Evolutionary conservation across 2,888 invertebrate genomes (phyloP).

Genomic region (Dendrolimus houi): DNA sequence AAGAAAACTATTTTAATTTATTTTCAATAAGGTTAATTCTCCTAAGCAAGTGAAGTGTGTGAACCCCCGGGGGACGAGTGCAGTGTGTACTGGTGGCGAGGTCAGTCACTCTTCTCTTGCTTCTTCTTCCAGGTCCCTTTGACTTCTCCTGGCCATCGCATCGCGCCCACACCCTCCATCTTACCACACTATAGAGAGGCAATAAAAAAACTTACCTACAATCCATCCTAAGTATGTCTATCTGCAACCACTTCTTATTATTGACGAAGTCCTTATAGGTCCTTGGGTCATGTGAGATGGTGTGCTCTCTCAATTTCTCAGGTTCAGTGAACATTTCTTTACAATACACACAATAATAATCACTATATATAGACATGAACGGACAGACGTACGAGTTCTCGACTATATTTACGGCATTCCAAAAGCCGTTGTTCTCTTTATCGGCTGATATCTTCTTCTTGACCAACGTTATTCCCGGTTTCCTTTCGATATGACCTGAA

Average conservation of each 20-base stretch:
- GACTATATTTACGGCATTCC: conserved; percentile 35
- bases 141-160: too few species aligned
- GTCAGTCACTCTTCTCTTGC: too few species aligned
- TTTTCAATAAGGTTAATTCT: too few species aligned
- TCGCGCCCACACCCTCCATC: too few species aligned
- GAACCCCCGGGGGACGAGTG: too few species aligned
- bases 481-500: background rate
- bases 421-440: conserved; percentile 20
- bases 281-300: conserved; percentile 35
- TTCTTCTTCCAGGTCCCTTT: too few species aligned
- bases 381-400: conserved; percentile 48
- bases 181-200: too few species aligned
- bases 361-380: conserved; percentile 41
- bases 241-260: conserved; percentile 31
- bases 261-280: conserved; percentile 26
- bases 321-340: conserved; percentile 44
- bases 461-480: conserved; percentile 3
- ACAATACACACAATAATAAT: conserved; percentile 44
- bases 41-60: too few species aligned
- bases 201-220: conserved; percentile 10
- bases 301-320: conserved; percentile 34
- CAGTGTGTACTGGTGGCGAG: too few species aligned
- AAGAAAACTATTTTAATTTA: too few species aligned
- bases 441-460: conserved; percentile 9
- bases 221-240: conserved; percentile 44